Base-by-base conservation (phyloP, 1,140 invertebrate species). In the Schlechtendalia chinensis region DNA sequence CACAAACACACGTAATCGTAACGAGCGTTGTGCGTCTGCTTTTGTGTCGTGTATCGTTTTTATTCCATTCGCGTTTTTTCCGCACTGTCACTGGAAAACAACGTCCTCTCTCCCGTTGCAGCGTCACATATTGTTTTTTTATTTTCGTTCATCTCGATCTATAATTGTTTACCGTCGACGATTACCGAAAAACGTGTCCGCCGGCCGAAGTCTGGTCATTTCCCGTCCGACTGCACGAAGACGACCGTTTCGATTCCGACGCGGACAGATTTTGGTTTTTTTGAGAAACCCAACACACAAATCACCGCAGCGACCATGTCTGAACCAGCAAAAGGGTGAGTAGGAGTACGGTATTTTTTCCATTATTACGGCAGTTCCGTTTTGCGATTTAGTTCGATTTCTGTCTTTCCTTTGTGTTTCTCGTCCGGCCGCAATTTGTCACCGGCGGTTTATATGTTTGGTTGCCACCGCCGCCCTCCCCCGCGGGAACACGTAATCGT, bases 281-380 rank as follows among this genome's bases (percentile, higher is more conserved):
- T 32, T 19, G 29, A 61, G 17, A 29, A 61, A 19, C 27, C 59
- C 17, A 2, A 1, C 50, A n/a, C 11, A 39, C 14, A 12, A n/a
- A 29, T 32, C 39, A 24, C 45, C 6, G 22, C 65, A 16, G n/a
- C 19, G 6, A 77, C 3, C 32, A 77, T 79, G 75, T 79, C 75
- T 6, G 75, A 79, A 61, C 75, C 75, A 63, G 56, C 75, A 5
- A 79, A 79, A 79, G 75, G 75, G 75, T 79, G 17, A 79, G 75
- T 79, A 56, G 32, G 32, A 71, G n/a, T n/a, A n/a, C 8, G 17
- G 58, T 22, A 1, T n/a, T 59, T 24, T 59, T 59, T 59, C 24
- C 24, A 3, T 59, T 59, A 5, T 24, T 27, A 59, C 58, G 8
- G 8, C 19, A 59, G 10, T n/a, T 45, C 39, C 10, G 39, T 45